phyloP scores from a whole-genome alignment of 2,797 vertebrate genomes.

The Cetoscarus ocellatus region DNA sequence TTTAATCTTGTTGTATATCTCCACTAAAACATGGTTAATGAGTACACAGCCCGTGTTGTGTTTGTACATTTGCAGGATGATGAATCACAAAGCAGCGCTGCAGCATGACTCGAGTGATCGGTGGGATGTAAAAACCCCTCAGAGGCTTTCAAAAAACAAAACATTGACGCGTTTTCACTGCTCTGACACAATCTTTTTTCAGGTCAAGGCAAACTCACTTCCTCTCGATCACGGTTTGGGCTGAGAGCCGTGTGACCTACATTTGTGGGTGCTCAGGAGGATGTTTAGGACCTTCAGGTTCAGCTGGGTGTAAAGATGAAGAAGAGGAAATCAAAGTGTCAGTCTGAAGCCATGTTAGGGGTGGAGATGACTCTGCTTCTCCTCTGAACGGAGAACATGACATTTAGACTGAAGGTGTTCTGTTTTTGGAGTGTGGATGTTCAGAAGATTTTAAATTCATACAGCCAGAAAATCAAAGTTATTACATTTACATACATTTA shows the following conservation, averaged over 20 bases:
- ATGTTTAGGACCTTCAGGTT: constrained; percentile 12
- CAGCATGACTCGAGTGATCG: background rate
- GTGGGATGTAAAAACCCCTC: constrained; percentile 9
- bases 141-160: constrained; percentile 25
- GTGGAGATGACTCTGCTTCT: background rate
- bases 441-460: background rate
- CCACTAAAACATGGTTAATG: constrained; percentile 4
- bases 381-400: background rate
- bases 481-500: too few species aligned
- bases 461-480: background rate
- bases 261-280: constrained; percentile 25
- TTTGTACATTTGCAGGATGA: background rate
- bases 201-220: constrained; percentile 41
- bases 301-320: constrained; percentile 5
- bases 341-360: background rate
- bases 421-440: background rate
- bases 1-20: too few species aligned
- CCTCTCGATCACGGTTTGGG: constrained; percentile 20
- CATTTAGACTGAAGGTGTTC: background rate
- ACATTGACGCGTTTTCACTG: background rate
- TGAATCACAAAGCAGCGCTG: constrained; percentile 7
- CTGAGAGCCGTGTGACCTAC: constrained; percentile 69
- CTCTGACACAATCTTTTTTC: constrained; percentile 1
- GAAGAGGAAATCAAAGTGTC: constrained; percentile 9
- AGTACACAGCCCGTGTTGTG: background rate